Percentiles rank a stretch among this genome's conserved stretches.
Conservation (phyloP, 2,113 vertebrate genomes). For the Myrmecophaga tridactyla region DNA sequence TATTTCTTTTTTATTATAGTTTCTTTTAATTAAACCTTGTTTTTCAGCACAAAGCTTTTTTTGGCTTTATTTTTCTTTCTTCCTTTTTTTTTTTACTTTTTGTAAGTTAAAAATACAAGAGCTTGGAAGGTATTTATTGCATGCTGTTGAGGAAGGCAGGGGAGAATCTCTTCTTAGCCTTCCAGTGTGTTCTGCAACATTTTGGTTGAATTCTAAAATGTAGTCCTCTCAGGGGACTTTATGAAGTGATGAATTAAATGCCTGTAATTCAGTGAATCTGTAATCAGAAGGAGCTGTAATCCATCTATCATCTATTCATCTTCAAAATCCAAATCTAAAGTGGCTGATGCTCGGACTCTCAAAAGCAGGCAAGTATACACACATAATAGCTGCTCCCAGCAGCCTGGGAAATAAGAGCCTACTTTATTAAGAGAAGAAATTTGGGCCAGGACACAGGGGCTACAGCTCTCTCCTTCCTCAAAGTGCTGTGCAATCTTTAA, state of each 20-base stretch:
- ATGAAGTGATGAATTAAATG: slow-evolving; percentile 5
- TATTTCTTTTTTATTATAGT: slow-evolving; percentile 64
- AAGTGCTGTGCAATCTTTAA: neutral
- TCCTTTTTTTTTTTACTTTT: neutral
- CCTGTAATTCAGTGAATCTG: neutral
- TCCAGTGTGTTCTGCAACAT: neutral
- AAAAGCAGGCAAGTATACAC: neutral
- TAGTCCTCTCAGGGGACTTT: neutral
- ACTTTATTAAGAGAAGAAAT: neutral
- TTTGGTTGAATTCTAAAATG: neutral
- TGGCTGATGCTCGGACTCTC: neutral
- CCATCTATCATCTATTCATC: neutral
- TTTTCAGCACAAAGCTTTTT: slow-evolving; percentile 21
- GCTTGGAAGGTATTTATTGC: neutral
- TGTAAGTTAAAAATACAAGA: neutral
- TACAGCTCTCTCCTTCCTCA: neutral
- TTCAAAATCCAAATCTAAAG: neutral
- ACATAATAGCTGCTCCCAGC: neutral
- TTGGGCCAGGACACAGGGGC: too few relatives aligned
- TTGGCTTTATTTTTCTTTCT: neutral
- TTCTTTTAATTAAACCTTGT: slow-evolving; percentile 65
- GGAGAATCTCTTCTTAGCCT: neutral
- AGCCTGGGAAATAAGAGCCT: neutral
- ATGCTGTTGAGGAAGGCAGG: neutral
- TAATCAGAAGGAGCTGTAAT: neutral